Evolutionary conservation across 2,797 vertebrate genomes (phyloP).

Genomic region (Clarias fuscus): DNA sequence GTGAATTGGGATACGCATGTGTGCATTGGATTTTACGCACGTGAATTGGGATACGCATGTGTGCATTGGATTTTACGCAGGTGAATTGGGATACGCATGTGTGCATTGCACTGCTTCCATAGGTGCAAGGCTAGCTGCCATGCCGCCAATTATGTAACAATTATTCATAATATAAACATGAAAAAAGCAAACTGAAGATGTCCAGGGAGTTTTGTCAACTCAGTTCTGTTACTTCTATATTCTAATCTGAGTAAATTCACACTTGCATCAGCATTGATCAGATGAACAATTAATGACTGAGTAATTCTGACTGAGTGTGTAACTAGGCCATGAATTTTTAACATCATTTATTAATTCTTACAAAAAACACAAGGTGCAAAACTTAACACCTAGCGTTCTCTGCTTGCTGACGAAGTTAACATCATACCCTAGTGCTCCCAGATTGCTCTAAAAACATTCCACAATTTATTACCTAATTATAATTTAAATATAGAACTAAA

Average conservation of each 20-base stretch:
- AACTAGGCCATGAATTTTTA: background rate
- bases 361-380: background rate
- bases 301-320: background rate
- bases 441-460: background rate
- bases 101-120: no score
- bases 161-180: background rate
- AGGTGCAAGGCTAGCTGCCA: no score
- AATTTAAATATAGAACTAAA: background rate
- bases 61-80: no score
- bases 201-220: no score
- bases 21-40: no score
- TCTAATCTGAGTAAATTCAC: background rate
- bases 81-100: no score
- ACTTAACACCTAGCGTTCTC: background rate
- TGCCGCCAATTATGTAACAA: no score
- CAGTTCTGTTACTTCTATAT: background rate
- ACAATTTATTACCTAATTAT: background rate
- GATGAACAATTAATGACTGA: background rate
- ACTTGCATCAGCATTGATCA: background rate
- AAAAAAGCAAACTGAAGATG: background rate
- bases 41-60: no score
- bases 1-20: no score
- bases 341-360: background rate
- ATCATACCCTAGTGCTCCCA: background rate
- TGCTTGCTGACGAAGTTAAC: background rate